phyloP scores from a whole-genome alignment of 92 coral and sea anemone genomes.

The Porites lobata region DNA sequence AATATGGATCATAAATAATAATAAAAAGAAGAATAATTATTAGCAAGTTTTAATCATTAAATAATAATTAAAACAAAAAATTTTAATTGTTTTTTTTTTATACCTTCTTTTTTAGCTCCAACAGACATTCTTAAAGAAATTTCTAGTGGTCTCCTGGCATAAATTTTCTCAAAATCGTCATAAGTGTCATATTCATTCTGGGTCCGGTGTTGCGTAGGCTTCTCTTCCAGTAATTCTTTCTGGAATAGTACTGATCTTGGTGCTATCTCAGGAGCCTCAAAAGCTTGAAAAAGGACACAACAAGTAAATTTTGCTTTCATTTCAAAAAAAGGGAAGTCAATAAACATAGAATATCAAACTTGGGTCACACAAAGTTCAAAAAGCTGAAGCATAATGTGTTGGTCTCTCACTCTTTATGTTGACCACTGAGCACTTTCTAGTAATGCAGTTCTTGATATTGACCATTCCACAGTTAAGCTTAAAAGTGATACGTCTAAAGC shows the following conservation, averaged over 20 bases:
- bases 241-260: neutral
- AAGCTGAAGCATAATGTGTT: too few relatives aligned
- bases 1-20: too few relatives aligned
- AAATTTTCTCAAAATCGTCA: conserved; percentile 63
- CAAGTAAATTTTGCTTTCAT: neutral
- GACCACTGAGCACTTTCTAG: too few relatives aligned
- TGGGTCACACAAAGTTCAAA: neutral
- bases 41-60: neutral
- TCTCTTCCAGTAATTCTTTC: neutral
- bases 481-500: too few relatives aligned
- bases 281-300: neutral
- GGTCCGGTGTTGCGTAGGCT: neutral
- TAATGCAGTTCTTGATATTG: too few relatives aligned
- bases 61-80: too few relatives aligned
- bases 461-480: too few relatives aligned
- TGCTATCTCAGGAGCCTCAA: neutral
- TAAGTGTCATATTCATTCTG: conserved; percentile 29
- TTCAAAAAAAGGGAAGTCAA: neutral
- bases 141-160: conserved; percentile 72
- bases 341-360: neutral
- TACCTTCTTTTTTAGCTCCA: conserved; percentile 89
- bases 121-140: conserved; percentile 82
- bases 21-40: neutral
- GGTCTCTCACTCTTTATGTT: too few relatives aligned
- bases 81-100: neutral